These are phyloP conservation scores for Malthinus flaveolus DNA, from an alignment of 2,888 invertebrate genomes.

Conservation along the genomic window DNA sequence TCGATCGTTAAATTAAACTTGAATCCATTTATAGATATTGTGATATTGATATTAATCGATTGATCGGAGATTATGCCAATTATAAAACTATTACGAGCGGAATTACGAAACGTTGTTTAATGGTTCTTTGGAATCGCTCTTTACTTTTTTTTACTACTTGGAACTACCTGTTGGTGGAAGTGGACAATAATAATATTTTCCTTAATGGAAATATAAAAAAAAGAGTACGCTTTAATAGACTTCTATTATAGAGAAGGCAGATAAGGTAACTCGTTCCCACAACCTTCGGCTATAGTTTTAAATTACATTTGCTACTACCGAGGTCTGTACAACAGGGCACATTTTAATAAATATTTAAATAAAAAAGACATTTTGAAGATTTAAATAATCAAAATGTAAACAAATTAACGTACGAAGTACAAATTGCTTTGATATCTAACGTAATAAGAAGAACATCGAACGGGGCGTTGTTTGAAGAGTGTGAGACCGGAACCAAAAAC, in stretches of 20 bases:
- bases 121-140: too few relatives aligned
- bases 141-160: too few relatives aligned
- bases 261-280: slow-evolving; percentile 30
- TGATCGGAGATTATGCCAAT: not conserved
- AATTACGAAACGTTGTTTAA: too few relatives aligned
- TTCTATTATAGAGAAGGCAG: slow-evolving; percentile 5
- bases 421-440: not conserved
- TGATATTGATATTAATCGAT: slow-evolving; percentile 12
- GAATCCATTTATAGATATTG: slow-evolving; percentile 15
- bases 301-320: slow-evolving; percentile 16
- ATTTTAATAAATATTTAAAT: slow-evolving; percentile 3
- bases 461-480: not conserved
- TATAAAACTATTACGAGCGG: too few relatives aligned
- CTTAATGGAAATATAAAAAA: not conserved
- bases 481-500: slow-evolving; percentile 4
- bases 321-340: slow-evolving; percentile 9
- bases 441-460: not conserved
- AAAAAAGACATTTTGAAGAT: not conserved
- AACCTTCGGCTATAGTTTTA: slow-evolving; percentile 30
- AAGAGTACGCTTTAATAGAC: not conserved
- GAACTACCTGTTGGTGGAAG: too few relatives aligned
- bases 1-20: slow-evolving; percentile 6
- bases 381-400: not conserved
- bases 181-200: too few relatives aligned
- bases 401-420: not conserved